Evolutionary conservation across 2,888 invertebrate genomes (phyloP), one percentile per base, ranked within the genome.

Genomic region (Pandemis corylana): DNA sequence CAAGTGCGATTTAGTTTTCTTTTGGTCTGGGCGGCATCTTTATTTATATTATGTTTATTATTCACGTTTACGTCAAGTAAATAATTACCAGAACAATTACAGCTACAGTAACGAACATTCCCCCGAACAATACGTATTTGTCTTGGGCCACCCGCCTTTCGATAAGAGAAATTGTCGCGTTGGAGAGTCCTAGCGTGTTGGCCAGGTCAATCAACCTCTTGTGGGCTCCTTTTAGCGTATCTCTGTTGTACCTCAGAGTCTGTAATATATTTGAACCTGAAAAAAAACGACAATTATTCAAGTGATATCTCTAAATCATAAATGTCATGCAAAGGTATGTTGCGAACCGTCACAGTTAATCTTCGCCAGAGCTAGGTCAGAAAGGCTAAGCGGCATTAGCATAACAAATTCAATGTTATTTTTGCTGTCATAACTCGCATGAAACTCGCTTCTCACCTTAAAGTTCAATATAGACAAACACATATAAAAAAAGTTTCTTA

Each of bases 81-180:
- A 96, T 91, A 80, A 98, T 96, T 64, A 98, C 96, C 77, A 99
- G 90, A 75, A 96, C 95, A 86, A 99, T 97, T 72, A 99, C 95
- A 71, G 97, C 84, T 73, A 97, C 88, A 0, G 99, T 99, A 15
- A 98, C 89, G 66, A 97, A 87, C 97, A 99, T 98, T 68, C 99
- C 99, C 7, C 97, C 97, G 76, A 97, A 95, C 76, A 99, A 94
- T 78, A 99, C 95, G 84, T 97, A 97, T 89, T 98, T 98, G 89
- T 99, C 99, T 86, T 99, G 98, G 0, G 96, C 94, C 7, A 97
- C 97, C 80, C 99, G 93, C 71, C 97, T 95, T 85, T 99, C 99
- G 80, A 99, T 99, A 56, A 99, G 94, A 78, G 98, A 96, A 96
- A 99, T 98, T 0, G 99, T 99, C 9, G 99, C 98, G 87, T 98